These are phyloP conservation scores for Hedychridium roseum DNA, from an alignment of 2,888 invertebrate genomes.

Conservation along the genomic window DNA sequence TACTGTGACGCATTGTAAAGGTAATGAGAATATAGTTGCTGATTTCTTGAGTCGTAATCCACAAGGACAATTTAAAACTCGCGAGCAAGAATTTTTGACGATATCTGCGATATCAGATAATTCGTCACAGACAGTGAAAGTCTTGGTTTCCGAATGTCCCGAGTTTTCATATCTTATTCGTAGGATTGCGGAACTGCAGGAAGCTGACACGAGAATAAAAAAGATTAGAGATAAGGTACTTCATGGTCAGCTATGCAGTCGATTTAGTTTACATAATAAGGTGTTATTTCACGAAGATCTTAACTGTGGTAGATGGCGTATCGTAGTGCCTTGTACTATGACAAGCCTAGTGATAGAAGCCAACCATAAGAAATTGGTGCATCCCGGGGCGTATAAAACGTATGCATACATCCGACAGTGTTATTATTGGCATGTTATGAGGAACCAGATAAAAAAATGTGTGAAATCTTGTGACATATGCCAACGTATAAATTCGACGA, in stretches of 20 bases:
- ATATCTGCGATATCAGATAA: too few relatives aligned
- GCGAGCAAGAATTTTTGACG: too few relatives aligned
- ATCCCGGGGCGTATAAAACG: slow-evolving; percentile 1
- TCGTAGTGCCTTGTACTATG: not conserved
- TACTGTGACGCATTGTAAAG: slow-evolving; percentile 30
- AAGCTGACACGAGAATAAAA: too few relatives aligned
- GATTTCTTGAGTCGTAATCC: slow-evolving; percentile 40
- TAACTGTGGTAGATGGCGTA: not conserved
- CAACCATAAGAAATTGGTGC: not conserved
- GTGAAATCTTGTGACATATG: not conserved
- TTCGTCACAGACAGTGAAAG: too few relatives aligned
- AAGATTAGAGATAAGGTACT: slow-evolving; percentile 17
- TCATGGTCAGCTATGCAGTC: too few relatives aligned
- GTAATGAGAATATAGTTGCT: slow-evolving; percentile 34
- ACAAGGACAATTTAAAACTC: too few relatives aligned
- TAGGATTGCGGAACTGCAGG: too few relatives aligned
- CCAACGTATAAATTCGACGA: not conserved
- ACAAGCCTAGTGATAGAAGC: not conserved
- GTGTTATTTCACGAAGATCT: not conserved
- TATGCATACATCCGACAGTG: not conserved
- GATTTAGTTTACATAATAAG: not conserved
- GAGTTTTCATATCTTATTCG: too few relatives aligned
- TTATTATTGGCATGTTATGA: not conserved
- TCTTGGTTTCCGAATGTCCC: too few relatives aligned
- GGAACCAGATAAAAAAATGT: not conserved